A percentile compares a stretch with the other conserved stretches of the same genome.
phyloP scores from a whole-genome alignment of 2,888 invertebrate genomes.

The Pyrrhosoma nymphula region DNA sequence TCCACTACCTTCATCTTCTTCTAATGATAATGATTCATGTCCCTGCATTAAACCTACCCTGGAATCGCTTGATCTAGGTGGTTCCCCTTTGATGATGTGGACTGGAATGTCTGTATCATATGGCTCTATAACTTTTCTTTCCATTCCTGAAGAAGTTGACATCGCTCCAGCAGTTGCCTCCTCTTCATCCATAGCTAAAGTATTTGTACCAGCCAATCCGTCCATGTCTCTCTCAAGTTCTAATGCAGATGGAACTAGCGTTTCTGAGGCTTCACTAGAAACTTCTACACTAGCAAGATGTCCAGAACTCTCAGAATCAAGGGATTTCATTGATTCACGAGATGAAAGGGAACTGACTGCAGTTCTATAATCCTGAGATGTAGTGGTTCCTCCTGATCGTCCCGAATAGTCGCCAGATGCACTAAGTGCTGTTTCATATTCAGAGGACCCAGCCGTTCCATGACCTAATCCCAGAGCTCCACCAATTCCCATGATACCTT shows the following conservation, averaged over 20 bases:
- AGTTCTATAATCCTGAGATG: constrained; percentile 92
- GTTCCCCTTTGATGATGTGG: constrained; percentile 73
- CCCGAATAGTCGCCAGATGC: constrained; percentile 88
- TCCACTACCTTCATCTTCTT: constrained; percentile 78
- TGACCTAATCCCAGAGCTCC: constrained; percentile 26
- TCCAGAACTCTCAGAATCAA: constrained; percentile 93
- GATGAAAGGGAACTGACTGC: constrained; percentile 93
- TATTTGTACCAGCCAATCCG: constrained; percentile 75
- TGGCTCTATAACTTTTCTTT: constrained; percentile 72
- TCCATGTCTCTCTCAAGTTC: constrained; percentile 88
- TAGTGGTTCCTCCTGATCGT: constrained; percentile 82
- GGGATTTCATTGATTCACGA: constrained; percentile 92
- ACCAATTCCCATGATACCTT: constrained; percentile 85
- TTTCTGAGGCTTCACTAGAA: constrained; percentile 95
- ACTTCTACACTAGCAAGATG: constrained; percentile 92
- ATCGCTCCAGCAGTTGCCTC: not conserved
- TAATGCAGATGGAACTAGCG: constrained; percentile 93
- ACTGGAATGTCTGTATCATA: constrained; percentile 74
- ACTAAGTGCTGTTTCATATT: constrained; percentile 90
- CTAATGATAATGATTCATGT: constrained; percentile 72
- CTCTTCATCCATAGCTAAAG: constrained; percentile 68
- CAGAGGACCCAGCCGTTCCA: constrained; percentile 82
- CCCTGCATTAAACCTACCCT: constrained; percentile 55
- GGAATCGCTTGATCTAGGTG: constrained; percentile 70
- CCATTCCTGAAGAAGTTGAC: not conserved